Base-by-base conservation (phyloP, 2,797 vertebrate species). In the Sorex maritimensis region DNA sequence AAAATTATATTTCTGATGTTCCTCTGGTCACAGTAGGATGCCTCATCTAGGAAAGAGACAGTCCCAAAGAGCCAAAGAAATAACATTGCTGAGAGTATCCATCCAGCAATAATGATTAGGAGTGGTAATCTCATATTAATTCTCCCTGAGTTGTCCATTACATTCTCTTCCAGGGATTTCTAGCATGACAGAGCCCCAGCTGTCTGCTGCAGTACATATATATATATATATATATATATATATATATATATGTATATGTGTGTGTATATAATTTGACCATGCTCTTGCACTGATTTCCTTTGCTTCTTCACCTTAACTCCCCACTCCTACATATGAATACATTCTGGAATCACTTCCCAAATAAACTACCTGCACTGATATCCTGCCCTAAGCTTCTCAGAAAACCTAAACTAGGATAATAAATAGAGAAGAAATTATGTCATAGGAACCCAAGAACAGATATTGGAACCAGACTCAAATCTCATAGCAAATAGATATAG, bases 301-400 rank as follows among this genome's bases (percentile, higher is more conserved):
- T n/a, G 15, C 30, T 90, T 92, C 24, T 24, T 44, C 81, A 34
- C 74, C 30, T 82, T 21, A 78, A 83, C 65, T 93, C 6, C 24
- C 34, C 46, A 81, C n/a, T 30, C n/a, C 38, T 86, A 87, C 52
- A 24, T 55, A 52, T 52, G 41, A 44, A 30, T 78, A 41, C 49
- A 90, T 92, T 17, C 44, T 94, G 74, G 68, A 26, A 86, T 82
- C 49, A 84, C 30, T 61, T 89, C 34, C 72, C 69, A 91, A 65
- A 88, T 88, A 93, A 88, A 63, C 38, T 44, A 81, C 49, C 78
- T 86, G 49, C 26, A 74, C 49, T 77, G 28, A 91, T 81, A 81
- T 88, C 41, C 52, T 86, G 74, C 84, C 49, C 28, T 92, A 73
- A 77, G 14, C 28, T 95, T 79, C 83, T 58, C 28, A 65, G 30